Conservation (phyloP, 2,797 vertebrate species). For the Neoniphon sammara region DNA sequence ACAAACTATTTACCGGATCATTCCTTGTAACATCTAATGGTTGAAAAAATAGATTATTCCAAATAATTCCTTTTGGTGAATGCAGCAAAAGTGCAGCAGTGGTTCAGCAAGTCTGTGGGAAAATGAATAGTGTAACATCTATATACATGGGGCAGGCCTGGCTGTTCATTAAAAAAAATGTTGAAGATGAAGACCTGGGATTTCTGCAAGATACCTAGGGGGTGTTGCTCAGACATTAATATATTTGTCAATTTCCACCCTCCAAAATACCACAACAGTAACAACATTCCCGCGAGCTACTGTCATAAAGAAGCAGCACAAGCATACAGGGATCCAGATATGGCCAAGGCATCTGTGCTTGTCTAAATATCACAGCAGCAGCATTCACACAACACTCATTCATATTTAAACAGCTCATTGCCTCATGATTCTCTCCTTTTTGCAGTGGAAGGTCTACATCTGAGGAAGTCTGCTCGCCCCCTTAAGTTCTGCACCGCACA, state of each 20-base stretch:
- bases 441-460: constrained; percentile 25
- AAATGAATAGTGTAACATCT: no score
- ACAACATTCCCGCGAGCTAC: constrained; percentile 38
- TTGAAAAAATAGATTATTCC: no score
- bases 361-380: constrained; percentile 63
- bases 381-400: constrained; percentile 67
- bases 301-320: constrained; percentile 27
- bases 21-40: no score
- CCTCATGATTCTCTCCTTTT: constrained; percentile 34
- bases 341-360: constrained; percentile 23
- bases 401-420: constrained; percentile 68
- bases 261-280: constrained; percentile 29
- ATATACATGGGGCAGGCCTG: not conserved
- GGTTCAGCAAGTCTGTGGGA: not conserved
- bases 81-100: constrained; percentile 1
- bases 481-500: constrained; percentile 40
- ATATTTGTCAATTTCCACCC: constrained; percentile 38
- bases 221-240: constrained; percentile 33
- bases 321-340: constrained; percentile 33
- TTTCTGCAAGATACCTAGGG: constrained; percentile 24
- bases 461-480: constrained; percentile 33
- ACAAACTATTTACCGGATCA: no score
- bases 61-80: no score
- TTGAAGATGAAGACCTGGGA: constrained; percentile 8
- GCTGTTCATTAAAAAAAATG: constrained; percentile 26